Evolutionary conservation across 2,113 vertebrate species (phyloP), one percentile per base, ranked within the genome.

Genomic region (Puffinus mauretanicus): DNA sequence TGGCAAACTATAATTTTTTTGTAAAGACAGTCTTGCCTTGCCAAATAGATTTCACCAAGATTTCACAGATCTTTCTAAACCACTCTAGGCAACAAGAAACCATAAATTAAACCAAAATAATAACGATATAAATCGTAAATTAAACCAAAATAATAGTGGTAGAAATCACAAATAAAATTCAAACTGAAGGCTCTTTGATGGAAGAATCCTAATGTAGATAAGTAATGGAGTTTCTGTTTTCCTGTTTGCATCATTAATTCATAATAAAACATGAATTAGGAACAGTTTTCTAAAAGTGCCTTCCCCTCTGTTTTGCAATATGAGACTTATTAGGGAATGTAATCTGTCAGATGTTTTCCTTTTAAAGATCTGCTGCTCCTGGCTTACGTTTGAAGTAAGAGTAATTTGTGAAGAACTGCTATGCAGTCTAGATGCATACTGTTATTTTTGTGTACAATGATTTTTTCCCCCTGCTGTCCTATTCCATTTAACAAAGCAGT

Each of bases 191-290:
- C 16, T 55, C 54, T 49, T 84, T 82, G 64, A 51, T 10, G 3
- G 52, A 69, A 79, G 58, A 85, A 38, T 62, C 80, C 8, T 86
- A 92, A 67, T 76, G 55, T 32, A 90, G 77, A 67, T 72, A 93
- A 91, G 25, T 69, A 92, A 96, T 47, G 34, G 20, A 52, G 36
- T 70, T 93, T 83, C 60, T 93, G n/a, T 90, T 95, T 96, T 93
- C 54, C 66, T 96, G 38, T 90, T 89, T 93, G 16, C 38, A 85
- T 86, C 40, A 89, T 95, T 97, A 87, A 93, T 90, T 54, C 90
- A 27, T 88, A 96, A 86, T 94, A 96, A 94, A 82, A 60, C 44
- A 84, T 69, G 51, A 96, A 95, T 96, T 90, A 93, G 49, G 21
- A 90, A 70, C 30, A 86, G 57, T 78, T 96, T 87, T 87, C 44